Evolutionary conservation across 2,888 invertebrate genomes (phyloP), one percentile per base, ranked within the genome.

Genomic region (Ichneumon xanthorius): DNA sequence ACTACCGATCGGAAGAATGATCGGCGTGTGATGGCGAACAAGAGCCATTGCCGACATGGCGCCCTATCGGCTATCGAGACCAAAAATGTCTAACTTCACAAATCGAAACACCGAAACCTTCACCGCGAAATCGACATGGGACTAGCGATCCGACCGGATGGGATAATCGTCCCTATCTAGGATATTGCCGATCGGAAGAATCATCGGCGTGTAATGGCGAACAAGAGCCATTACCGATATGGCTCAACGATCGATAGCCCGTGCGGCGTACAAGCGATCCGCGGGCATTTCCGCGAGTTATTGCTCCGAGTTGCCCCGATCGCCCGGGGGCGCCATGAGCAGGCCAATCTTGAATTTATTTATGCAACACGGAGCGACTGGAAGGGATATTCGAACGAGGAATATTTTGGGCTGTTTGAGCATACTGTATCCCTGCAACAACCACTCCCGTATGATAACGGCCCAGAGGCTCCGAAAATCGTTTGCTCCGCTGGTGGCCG

Each of bases 281-380:
- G 22, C 37, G 37, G 22, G 37, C 6, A 22, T 45, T 77, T 67
- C 37, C 65, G 33, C 22, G 77, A 53, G 33, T 77, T 77, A 77
- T 67, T n/a, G 40, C 45, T 22, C 9, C 30, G 65, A 76, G 58
- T 45, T 22, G 48, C 26, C 14, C 48, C 16, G 30, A 61, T 37
- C 55, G 26, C 45, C 50, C 68, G 37, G 40, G 14, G 63, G 81
- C 70, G 65, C 50, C 68, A 82, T 76, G 75, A 55, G 26, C 79
- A 11, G 22, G 72, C 82, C 67, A 80, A 82, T 85, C 85, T 85
- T 82, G 76, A 85, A 85, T 85, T 85, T 85, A 85, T 85, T 85
- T 82, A 85, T 85, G 76, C 82, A 76, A 58, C 80, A 55, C 33
- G 70, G 67, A 70, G 67, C 30, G 5, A 33, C 16, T 30, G 61